These are phyloP conservation scores for Distichodus sexfasciatus DNA, from an alignment of 2,797 vertebrate species.

Conservation along the genomic window DNA sequence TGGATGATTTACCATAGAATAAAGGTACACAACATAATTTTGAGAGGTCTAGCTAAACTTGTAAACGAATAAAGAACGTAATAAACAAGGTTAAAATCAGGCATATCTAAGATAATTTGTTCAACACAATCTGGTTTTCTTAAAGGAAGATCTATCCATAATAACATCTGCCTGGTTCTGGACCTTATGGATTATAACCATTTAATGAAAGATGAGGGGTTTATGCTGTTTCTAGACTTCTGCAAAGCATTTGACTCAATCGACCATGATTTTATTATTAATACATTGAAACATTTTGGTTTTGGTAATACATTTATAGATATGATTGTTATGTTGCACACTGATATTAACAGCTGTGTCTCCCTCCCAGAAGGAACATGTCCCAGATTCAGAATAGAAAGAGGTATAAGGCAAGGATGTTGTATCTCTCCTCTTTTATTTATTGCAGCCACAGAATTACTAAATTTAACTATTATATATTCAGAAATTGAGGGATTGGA, in stretches of 20 bases:
- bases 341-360: background rate
- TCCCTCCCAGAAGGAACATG: background rate
- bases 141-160: constrained; percentile 23
- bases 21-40: no score
- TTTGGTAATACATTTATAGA: background rate
- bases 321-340: background rate
- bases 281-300: background rate
- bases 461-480: background rate
- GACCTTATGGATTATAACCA: constrained; percentile 19
- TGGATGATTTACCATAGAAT: no score
- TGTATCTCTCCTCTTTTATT: background rate
- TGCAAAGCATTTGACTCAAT: constrained; percentile 17
- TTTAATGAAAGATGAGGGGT: constrained; percentile 17
- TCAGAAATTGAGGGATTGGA: background rate
- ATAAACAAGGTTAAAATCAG: background rate
- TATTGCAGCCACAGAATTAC: background rate
- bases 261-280: constrained; percentile 24
- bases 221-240: constrained; percentile 30
- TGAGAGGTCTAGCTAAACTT: no score
- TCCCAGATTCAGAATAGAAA: background rate
- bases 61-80: no score
- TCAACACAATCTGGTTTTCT: constrained; percentile 28
- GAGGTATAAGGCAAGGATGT: background rate
- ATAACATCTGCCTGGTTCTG: constrained; percentile 21
- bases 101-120: background rate